These are phyloP conservation scores for Sorex fumeus DNA, from an alignment of 2,113 vertebrate species.

Conservation along the genomic window DNA sequence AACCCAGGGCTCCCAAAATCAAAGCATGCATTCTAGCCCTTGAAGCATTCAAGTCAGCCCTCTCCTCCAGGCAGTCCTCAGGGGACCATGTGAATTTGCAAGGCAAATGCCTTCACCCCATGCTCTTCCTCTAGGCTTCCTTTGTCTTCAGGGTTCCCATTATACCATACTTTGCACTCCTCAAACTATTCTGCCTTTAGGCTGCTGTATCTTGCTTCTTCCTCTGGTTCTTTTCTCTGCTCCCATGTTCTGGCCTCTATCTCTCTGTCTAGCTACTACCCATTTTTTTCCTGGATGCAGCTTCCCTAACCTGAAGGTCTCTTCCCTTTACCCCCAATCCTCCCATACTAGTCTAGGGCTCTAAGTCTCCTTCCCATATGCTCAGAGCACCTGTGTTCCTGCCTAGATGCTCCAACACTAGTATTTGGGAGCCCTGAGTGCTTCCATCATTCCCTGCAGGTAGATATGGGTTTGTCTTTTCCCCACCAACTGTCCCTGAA, in stretches of 20 bases:
- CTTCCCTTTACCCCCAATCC: background rate
- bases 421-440: background rate
- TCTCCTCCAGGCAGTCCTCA: no score
- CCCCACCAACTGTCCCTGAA: conserved; percentile 1
- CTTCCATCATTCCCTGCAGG: background rate
- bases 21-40: no score
- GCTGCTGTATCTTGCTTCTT: background rate
- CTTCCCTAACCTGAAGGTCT: background rate
- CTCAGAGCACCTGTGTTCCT: background rate
- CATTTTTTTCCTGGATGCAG: conserved; percentile 24
- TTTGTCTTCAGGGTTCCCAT: conserved; percentile 9
- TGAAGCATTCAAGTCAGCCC: no score
- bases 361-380: background rate
- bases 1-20: no score
- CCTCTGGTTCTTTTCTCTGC: background rate
- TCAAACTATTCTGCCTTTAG: conserved; percentile 13
- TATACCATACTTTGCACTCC: background rate
- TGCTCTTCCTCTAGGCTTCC: background rate
- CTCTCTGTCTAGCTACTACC: background rate
- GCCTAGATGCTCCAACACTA: background rate
- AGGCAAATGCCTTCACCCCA: background rate
- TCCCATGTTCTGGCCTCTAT: background rate
- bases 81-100: no score
- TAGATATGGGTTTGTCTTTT: conserved; percentile 21
- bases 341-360: background rate